These are phyloP conservation scores for Orthonychiurus folsomi DNA, from an alignment of 2,888 invertebrate genomes.

Conservation along the genomic window DNA sequence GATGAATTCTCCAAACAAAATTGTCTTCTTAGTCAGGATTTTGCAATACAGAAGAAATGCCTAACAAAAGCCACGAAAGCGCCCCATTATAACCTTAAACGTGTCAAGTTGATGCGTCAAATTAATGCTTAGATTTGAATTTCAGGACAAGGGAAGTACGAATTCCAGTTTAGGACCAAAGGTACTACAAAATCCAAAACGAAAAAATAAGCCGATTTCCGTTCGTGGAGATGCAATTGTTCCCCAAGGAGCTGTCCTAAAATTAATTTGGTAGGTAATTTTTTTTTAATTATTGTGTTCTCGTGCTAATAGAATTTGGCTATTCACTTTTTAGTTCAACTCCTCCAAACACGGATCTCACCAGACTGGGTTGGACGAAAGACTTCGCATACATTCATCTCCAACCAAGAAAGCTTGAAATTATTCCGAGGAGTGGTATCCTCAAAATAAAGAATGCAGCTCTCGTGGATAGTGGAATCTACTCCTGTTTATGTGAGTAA, in stretches of 20 bases:
- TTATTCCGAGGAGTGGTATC: slow-evolving; percentile 81
- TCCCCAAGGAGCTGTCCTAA: slow-evolving; percentile 81
- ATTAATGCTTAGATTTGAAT: too few relatives aligned
- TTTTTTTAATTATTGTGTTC: too few relatives aligned
- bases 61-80: too few relatives aligned
- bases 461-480: slow-evolving; percentile 71
- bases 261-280: slow-evolving; percentile 84
- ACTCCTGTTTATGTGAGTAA: slow-evolving; percentile 70
- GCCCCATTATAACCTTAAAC: too few relatives aligned
- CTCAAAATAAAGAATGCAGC: slow-evolving; percentile 72
- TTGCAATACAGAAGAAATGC: too few relatives aligned
- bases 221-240: slow-evolving; percentile 85
- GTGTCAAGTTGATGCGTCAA: too few relatives aligned
- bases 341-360: too few relatives aligned
- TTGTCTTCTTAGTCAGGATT: too few relatives aligned
- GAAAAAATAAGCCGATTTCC: slow-evolving; percentile 71
- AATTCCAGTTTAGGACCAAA: slow-evolving; percentile 45
- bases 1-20: too few relatives aligned
- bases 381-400: slow-evolving; percentile 60
- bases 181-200: slow-evolving; percentile 73
- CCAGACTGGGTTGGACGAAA: slow-evolving; percentile 83
- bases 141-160: slow-evolving; percentile 14
- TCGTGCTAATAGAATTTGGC: too few relatives aligned
- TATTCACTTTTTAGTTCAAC: too few relatives aligned
- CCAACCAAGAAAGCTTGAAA: slow-evolving; percentile 68